A percentile compares a stretch with the other conserved stretches of the same genome.
Evolutionary conservation across 2,797 vertebrate species (phyloP).

Genomic region (Ataeniobius toweri): DNA sequence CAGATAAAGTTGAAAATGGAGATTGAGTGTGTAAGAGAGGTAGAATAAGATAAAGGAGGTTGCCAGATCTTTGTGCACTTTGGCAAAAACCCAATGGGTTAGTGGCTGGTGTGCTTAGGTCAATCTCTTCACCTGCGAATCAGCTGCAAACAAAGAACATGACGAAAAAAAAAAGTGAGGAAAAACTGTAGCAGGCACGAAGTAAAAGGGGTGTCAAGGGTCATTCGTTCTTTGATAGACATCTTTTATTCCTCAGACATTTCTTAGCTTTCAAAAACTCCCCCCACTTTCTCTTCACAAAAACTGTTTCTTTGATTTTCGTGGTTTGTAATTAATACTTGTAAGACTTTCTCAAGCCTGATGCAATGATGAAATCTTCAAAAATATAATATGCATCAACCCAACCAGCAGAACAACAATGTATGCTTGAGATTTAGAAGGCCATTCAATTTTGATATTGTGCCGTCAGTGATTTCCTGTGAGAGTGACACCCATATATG

Average conservation of each 20-base stretch:
- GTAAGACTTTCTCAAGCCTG: conserved; percentile 32
- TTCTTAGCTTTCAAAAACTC: conserved; percentile 23
- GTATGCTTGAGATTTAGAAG: conserved; percentile 1
- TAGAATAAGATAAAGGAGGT: conserved; percentile 53
- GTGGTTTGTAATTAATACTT: conserved; percentile 13
- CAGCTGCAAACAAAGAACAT: conserved; percentile 62
- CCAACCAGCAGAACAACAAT: conserved; percentile 1
- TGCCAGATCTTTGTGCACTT: conserved; percentile 52
- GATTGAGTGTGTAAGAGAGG: conserved; percentile 40
- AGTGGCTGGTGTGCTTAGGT: conserved; percentile 50
- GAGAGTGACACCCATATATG: neutral
- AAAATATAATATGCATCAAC: neutral
- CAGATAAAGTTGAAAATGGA: conserved; percentile 50
- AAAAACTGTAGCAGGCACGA: conserved; percentile 42
- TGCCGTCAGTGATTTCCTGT: conserved; percentile 3
- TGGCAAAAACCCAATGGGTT: conserved; percentile 48
- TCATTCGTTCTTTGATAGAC: conserved; percentile 66
- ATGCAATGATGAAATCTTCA: conserved; percentile 30
- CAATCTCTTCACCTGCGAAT: conserved; percentile 64
- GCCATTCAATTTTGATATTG: conserved; percentile 19
- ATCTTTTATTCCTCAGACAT: conserved; percentile 34
- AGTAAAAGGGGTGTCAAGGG: conserved; percentile 55
- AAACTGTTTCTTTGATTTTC: conserved; percentile 9
- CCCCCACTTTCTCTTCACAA: conserved; percentile 17
- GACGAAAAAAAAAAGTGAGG: conserved; percentile 31